phyloP scores from a whole-genome alignment of 2,113 vertebrate genomes.

The Phyllostomus discolor region DNA sequence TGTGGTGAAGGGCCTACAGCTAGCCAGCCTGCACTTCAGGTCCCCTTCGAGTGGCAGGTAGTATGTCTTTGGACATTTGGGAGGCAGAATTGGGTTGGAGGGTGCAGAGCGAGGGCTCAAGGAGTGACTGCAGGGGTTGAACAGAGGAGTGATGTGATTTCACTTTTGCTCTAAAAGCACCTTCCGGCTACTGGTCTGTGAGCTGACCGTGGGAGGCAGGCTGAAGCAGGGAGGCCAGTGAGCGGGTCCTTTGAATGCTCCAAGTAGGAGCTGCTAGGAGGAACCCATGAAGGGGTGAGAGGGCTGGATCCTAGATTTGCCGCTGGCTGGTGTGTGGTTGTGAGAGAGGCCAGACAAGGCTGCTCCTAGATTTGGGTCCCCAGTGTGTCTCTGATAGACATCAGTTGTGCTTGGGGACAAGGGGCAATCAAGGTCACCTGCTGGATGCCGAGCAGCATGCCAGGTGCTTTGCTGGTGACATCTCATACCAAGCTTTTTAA shows the following conservation, averaged over 20 bases:
- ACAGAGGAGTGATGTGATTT: not conserved
- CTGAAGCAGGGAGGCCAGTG: not conserved
- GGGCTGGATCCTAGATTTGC: not conserved
- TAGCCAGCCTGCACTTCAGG: not conserved
- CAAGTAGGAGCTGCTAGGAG: not conserved
- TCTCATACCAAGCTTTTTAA: not conserved
- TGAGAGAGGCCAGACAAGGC: not conserved
- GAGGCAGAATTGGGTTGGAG: not conserved
- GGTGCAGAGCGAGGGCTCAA: not conserved
- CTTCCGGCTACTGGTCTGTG: not conserved
- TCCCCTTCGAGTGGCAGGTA: not conserved
- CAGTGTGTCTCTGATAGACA: not conserved
- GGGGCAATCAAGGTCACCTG: fast-evolving
- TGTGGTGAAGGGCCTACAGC: not conserved
- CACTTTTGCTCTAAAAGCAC: not conserved
- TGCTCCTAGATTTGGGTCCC: not conserved
- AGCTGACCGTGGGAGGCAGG: not conserved
- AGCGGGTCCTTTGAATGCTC: not conserved
- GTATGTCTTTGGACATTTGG: not conserved
- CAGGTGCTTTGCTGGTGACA: not conserved
- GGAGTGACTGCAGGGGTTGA: not conserved
- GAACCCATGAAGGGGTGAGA: not conserved
- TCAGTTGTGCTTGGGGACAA: fast-evolving
- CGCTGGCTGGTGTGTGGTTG: not conserved
- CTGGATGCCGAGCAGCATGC: fast-evolving